Evolutionary conservation across 2,888 invertebrate genomes (phyloP), one percentile per base, ranked within the genome.

Genomic region (Sarcophaga carnaria): DNA sequence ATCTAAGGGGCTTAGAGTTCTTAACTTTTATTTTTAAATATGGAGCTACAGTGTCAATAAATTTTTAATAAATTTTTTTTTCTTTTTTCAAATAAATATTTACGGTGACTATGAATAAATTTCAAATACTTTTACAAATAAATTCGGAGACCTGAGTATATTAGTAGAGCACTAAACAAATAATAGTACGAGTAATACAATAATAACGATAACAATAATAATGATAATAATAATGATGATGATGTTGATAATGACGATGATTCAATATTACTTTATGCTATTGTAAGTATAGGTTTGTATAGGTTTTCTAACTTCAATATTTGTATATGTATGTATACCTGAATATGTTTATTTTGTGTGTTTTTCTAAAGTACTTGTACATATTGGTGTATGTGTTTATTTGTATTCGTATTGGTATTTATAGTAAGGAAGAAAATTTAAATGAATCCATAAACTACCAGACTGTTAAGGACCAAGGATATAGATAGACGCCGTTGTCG

Each of bases 391-490:
- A 47, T n/a, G 37, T 60, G 20, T 77, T 54, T 54, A 27, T 71
- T 22, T 25, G 54, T 37, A 20, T 20, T 20, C 1, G 20, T 20
- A 37, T 60, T 22, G 11, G 14, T 49, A 71, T 67, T 64, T 75
- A 54, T 79, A 62, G 62, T 69, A 77, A 62, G 25, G 63, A 66
- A 80, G 75, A 27, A 45, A 70, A 76, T 80, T 63, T 54, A 69
- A 84, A 83, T 17, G 27, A 71, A 80, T 54, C 59, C 70, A 54
- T 87, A 84, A 84, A 84, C 91, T 93, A 93, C 93, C 93, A 93
- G 91, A 93, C 93, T 91, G 93, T 93, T 88, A 93, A 90, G 89
- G 93, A 93, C 93, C 93, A 93, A 88, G 93, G 93, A 91, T 92
- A 93, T 80, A 91, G 92, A 93, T 80, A 91, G 92, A 90, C 92